Conservation (phyloP, 2,888 invertebrate species). For the Cataglyphis rosenhaueri region DNA sequence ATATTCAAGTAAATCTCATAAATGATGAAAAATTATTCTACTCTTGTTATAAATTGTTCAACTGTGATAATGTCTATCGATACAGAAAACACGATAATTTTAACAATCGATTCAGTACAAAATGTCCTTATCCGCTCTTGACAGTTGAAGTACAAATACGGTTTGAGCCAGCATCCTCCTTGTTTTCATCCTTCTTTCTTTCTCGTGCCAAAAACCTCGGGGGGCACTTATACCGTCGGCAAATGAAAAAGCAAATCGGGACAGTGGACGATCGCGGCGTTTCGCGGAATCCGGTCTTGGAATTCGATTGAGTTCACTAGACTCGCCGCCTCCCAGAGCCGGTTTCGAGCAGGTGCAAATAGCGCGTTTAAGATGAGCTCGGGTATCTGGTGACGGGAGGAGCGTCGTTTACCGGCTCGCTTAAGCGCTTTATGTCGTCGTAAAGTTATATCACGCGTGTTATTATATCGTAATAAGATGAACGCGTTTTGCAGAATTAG, state of each 20-base stretch:
- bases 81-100: not conserved
- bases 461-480: slow-evolving; percentile 16
- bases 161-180: slow-evolving; percentile 73
- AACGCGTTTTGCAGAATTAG: slow-evolving; percentile 3
- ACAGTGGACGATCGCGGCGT: slow-evolving; percentile 60
- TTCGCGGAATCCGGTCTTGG: slow-evolving; percentile 81
- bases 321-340: slow-evolving; percentile 72
- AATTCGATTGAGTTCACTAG: slow-evolving; percentile 81
- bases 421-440: slow-evolving; percentile 50
- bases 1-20: not conserved
- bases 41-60: not conserved
- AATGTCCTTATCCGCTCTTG: not conserved
- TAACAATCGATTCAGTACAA: not conserved
- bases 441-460: slow-evolving; percentile 68
- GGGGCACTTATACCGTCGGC: slow-evolving; percentile 56
- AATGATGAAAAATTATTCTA: not conserved
- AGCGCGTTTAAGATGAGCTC: slow-evolving; percentile 51
- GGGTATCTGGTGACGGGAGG: slow-evolving; percentile 39
- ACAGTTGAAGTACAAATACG: slow-evolving; percentile 15
- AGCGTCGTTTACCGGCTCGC: slow-evolving; percentile 45
- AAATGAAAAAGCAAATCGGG: slow-evolving; percentile 69
- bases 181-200: slow-evolving; percentile 78
- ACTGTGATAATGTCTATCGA: not conserved
- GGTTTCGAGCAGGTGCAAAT: slow-evolving; percentile 76
- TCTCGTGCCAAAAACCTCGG: slow-evolving; percentile 65